These are phyloP conservation scores for Gymnocephalus cernua DNA, from an alignment of 2,113 vertebrate genomes.

Conservation along the genomic window DNA sequence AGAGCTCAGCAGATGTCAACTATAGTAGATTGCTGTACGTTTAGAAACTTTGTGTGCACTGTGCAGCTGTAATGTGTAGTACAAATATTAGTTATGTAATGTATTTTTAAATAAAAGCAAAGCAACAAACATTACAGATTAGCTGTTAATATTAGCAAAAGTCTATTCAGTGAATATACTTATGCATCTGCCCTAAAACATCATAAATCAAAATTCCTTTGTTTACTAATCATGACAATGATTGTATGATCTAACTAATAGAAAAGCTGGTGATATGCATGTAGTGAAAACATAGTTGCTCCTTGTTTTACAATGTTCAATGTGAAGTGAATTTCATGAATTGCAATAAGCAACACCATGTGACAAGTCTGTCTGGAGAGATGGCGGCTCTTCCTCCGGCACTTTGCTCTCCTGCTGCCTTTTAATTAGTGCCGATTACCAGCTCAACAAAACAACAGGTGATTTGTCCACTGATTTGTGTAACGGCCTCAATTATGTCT, in stretches of 20 bases:
- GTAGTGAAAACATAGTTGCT: not conserved
- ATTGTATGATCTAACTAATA: not conserved
- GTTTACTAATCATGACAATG: not conserved
- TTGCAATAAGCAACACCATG: not conserved
- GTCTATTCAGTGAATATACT: not conserved
- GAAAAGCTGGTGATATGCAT: not conserved
- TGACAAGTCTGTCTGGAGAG: not conserved
- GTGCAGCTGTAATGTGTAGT: not conserved
- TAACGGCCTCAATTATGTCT: constrained; percentile 62
- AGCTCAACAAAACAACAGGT: constrained; percentile 57
- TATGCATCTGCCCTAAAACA: not conserved
- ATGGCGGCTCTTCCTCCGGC: not conserved
- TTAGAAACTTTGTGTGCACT: not conserved
- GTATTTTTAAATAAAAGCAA: not conserved
- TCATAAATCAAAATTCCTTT: not conserved
- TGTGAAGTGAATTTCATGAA: not conserved
- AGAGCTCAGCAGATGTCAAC: not conserved
- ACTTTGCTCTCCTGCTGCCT: constrained; percentile 52
- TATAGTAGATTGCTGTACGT: not conserved
- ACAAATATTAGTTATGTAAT: not conserved
- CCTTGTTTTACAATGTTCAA: not conserved
- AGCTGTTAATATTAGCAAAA: not conserved
- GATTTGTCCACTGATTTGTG: constrained; percentile 49
- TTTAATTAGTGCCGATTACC: constrained; percentile 64
- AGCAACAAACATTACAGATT: not conserved